Conservation (phyloP, 2,797 vertebrate genomes). For the Pygocentrus nattereri region DNA sequence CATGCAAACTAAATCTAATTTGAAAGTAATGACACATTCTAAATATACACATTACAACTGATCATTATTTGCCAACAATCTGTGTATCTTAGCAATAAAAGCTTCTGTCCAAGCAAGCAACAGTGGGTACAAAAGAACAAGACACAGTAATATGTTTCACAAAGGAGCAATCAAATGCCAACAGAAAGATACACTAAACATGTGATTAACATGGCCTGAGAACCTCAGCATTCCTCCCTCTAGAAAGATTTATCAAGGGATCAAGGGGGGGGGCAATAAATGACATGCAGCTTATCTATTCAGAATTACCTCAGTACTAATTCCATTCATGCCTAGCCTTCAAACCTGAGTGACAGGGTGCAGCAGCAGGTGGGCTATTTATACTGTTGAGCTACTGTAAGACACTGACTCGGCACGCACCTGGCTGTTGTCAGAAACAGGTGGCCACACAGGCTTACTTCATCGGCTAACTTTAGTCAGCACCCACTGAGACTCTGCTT, state of each 20-base stretch:
- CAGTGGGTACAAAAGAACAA: too few species aligned
- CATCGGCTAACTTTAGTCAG: conserved; percentile 34
- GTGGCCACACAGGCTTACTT: conserved; percentile 18
- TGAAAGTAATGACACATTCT: too few species aligned
- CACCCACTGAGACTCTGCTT: conserved; percentile 23
- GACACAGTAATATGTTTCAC: too few species aligned
- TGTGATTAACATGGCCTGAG: neutral
- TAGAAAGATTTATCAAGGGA: conserved; percentile 4
- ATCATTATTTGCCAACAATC: too few species aligned
- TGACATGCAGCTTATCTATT: conserved; percentile 36
- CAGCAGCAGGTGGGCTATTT: conserved; percentile 67
- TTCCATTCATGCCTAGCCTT: conserved; percentile 40
- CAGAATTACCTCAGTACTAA: conserved; percentile 53
- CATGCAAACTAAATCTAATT: too few species aligned
- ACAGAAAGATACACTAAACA: neutral
- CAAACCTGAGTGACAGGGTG: conserved; percentile 49
- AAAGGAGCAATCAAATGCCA: too few species aligned
- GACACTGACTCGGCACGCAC: conserved; percentile 57
- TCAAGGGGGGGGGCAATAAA: conserved; percentile 19
- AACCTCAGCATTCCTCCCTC: conserved; percentile 45
- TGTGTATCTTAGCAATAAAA: too few species aligned
- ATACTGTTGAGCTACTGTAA: conserved; percentile 62
- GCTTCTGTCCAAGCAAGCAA: too few species aligned
- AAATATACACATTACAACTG: too few species aligned
- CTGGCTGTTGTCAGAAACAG: conserved; percentile 55